phyloP scores from a whole-genome alignment of 2,797 vertebrate genomes.

The Spinibarbus caldwelli region DNA sequence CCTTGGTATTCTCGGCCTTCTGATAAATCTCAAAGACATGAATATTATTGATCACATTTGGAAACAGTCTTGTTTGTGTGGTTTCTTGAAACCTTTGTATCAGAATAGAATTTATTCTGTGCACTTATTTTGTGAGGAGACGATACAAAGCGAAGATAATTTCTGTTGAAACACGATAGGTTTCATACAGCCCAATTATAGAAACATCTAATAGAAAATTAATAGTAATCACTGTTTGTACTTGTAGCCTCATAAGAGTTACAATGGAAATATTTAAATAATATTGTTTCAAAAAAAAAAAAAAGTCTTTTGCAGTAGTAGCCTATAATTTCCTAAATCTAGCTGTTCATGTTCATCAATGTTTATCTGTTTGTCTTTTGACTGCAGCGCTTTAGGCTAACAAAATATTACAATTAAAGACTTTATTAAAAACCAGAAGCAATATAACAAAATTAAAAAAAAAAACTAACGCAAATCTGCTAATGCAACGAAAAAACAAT shows the following conservation, averaged over 20 bases:
- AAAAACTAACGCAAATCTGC: neutral
- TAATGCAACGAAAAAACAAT: neutral
- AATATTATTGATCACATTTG: constrained; percentile 1
- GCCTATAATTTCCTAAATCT: neutral
- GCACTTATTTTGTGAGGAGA: neutral
- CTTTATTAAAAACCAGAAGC: neutral
- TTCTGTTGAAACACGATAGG: neutral
- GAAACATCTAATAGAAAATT: neutral
- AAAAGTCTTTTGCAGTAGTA: neutral
- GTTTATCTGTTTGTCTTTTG: neutral
- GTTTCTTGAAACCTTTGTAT: neutral
- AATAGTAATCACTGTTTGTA: neutral
- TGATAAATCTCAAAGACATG: neutral
- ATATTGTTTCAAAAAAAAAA: neutral
- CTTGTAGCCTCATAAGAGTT: neutral
- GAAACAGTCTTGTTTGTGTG: neutral
- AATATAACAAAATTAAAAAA: neutral
- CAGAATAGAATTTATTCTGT: neutral
- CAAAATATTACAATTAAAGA: neutral
- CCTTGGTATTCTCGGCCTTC: neutral
- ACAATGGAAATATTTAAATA: neutral
- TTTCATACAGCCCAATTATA: neutral
- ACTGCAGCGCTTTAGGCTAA: neutral
- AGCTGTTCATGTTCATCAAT: neutral
- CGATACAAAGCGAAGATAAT: neutral